Evolutionary conservation across 2,113 vertebrate genomes (phyloP).

Genomic region (Tapirus terrestris): DNA sequence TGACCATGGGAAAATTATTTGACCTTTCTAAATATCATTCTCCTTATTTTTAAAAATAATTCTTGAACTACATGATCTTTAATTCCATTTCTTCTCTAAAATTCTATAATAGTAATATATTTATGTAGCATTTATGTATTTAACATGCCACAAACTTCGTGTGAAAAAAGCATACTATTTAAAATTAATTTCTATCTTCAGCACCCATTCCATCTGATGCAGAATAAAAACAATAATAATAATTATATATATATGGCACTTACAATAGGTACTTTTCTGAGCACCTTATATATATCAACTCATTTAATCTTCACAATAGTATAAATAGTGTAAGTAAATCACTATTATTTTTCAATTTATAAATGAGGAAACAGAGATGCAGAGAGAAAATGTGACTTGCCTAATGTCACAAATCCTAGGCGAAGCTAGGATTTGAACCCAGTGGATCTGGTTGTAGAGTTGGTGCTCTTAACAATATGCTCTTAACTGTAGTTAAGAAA

Average conservation of each 20-base stretch:
- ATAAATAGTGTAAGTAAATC: background rate
- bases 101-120: background rate
- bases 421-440: background rate
- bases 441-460: background rate
- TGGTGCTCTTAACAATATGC: background rate
- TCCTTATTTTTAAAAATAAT: background rate
- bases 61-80: background rate
- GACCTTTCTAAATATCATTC: background rate
- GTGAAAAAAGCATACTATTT: background rate
- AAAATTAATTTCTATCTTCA: constrained; percentile 28
- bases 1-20: background rate
- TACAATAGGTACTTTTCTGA: background rate
- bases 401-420: background rate
- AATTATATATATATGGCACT: background rate
- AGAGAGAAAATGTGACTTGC: background rate
- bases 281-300: background rate
- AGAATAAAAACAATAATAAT: background rate
- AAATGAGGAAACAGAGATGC: background rate
- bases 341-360: background rate
- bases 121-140: background rate
- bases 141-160: background rate
- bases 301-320: background rate
- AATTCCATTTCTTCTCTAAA: background rate
- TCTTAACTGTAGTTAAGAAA: background rate
- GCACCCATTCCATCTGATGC: background rate